Evolutionary conservation across 2,888 invertebrate genomes (phyloP).

Genomic region (Dascillus cervinus): DNA sequence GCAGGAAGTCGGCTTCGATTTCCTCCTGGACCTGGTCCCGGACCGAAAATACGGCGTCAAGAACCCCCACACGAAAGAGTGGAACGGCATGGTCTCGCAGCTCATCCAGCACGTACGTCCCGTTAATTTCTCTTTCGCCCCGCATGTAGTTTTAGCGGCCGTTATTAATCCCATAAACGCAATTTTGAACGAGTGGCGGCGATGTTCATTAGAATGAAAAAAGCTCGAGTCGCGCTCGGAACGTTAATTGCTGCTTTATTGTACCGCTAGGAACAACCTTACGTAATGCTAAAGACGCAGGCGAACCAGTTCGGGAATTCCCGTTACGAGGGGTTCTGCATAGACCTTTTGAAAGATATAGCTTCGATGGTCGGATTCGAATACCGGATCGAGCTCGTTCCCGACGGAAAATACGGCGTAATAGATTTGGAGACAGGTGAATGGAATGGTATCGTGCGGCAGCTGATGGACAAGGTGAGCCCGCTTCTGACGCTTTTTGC

Average conservation of each 20-base stretch:
- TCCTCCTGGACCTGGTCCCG: constrained; percentile 61
- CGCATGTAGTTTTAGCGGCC: no score
- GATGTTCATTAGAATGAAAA: no score
- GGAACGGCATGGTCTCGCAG: constrained; percentile 64
- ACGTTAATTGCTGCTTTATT: constrained; percentile 11
- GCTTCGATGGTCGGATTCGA: constrained; percentile 58
- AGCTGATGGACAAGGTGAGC: constrained; percentile 58
- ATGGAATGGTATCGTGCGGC: constrained; percentile 65
- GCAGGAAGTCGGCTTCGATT: constrained; percentile 61
- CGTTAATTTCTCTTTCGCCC: constrained; percentile 5
- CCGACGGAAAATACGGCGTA: constrained; percentile 64
- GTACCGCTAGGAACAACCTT: constrained; percentile 37
- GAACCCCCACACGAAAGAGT: constrained; percentile 53
- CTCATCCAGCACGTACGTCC: constrained; percentile 63
- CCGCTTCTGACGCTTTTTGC: neutral
- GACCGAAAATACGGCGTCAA: constrained; percentile 60
- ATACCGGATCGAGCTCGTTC: constrained; percentile 57
- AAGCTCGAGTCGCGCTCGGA: neutral
- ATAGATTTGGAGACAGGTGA: constrained; percentile 64
- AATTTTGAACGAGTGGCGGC: no score
- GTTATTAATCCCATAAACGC: no score
- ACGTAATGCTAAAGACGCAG: constrained; percentile 39
- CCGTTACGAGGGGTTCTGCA: constrained; percentile 66
- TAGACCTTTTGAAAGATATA: constrained; percentile 59
- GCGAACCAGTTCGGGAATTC: constrained; percentile 52